Base-by-base conservation (phyloP, 2,113 vertebrate species). In the Odontophorus gujanensis region DNA sequence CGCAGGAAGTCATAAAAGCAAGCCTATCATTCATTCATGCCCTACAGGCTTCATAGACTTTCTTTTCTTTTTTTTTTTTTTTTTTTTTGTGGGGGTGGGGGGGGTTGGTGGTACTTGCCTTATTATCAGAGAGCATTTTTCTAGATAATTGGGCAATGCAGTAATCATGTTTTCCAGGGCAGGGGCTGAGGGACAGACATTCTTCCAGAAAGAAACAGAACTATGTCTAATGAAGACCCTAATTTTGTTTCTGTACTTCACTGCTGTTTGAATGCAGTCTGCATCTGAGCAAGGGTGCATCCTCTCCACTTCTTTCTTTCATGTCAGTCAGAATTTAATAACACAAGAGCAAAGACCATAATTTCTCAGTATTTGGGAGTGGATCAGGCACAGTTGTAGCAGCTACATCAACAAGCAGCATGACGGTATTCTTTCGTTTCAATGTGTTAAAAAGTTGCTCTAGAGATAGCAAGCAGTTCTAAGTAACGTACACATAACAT, bases 1-100 rank as follows among this genome's bases (percentile, higher is more conserved):
- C 68, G 48, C 40, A 76, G 74, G 62, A 89, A 89, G 45, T 50
- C 24, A 87, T 62, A 74, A 93, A 94, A 89, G 42, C 79, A 91
- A 91, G 58, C 12, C 10, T 74, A 72, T 90, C 83, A 76, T 68
- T 95, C 77, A 87, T 47, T 43, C 50, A 19, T 71, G 57, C 61
- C 95, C 72, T 67, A 15, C 26, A 79, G 89, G 50, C 26, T 87
- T 87, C 86, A 66, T 43, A 69, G 34, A 28, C 12, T 48, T n/a
- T n/a, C n/a, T n/a, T n/a, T n/a, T n/a, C n/a, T n/a, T n/a, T n/a
- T n/a, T n/a, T n/a, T n/a, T n/a, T n/a, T n/a, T n/a, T n/a, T 13
- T 77, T 61, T 28, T 77, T 66, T 25, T 72, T 38, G 71, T 92
- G 10, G 40, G 40, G 40, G 40, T 11, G 10, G 40, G 40, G 40